Conservation (phyloP, 2,113 vertebrate species). For the Chinchilla lanigera region DNA sequence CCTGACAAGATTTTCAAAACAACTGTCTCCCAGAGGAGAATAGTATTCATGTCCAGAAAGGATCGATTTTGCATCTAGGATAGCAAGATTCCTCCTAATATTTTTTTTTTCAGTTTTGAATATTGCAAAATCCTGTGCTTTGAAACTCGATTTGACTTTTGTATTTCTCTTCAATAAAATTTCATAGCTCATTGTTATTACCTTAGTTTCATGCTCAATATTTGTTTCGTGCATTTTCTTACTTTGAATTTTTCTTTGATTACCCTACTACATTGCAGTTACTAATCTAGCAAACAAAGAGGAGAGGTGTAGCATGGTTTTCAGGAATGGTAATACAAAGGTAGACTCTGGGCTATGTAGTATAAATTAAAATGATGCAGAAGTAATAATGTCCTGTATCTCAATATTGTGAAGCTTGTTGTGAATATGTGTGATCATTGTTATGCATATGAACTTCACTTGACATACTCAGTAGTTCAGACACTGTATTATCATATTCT, state of each 20-base stretch:
- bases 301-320: not conserved
- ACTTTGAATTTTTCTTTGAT: constrained; percentile 50
- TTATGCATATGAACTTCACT: not conserved
- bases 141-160: constrained; percentile 31
- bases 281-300: not conserved
- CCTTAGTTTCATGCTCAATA: not conserved
- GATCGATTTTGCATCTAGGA: constrained; percentile 30
- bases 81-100: constrained; percentile 20
- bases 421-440: not conserved
- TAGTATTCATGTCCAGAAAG: not conserved
- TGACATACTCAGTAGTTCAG: not conserved
- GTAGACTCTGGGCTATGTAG: not conserved
- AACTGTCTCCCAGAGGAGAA: constrained; percentile 12
- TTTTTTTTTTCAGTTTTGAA: not conserved
- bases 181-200: constrained; percentile 25
- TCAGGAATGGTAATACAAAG: not conserved
- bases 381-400: not conserved
- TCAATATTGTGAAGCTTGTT: not conserved
- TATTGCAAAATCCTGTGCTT: constrained; percentile 31
- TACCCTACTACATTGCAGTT: not conserved
- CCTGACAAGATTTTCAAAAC: constrained; percentile 56
- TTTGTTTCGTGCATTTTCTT: constrained; percentile 5
- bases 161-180: constrained; percentile 16
- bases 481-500: not conserved
- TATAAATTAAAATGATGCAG: not conserved